Conservation (phyloP, 2,113 vertebrate species). For the Bufo gargarizans region DNA sequence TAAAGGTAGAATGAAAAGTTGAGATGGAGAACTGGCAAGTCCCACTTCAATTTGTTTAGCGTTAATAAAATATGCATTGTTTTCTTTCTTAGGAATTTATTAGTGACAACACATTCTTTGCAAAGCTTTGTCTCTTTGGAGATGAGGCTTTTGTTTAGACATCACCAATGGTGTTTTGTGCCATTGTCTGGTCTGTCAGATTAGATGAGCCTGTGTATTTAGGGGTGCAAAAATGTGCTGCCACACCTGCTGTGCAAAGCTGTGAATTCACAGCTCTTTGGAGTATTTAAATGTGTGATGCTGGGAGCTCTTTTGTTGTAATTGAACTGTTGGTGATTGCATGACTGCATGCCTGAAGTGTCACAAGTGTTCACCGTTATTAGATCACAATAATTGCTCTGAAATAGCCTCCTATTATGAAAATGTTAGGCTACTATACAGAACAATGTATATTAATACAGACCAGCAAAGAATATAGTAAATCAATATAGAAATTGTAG, state of each 20-base stretch:
- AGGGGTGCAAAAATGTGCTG: constrained; percentile 85
- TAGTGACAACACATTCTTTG: constrained; percentile 65
- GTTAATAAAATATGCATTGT: constrained; percentile 75
- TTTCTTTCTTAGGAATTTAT: constrained; percentile 79
- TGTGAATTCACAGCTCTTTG: constrained; percentile 80
- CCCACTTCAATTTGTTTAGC: constrained; percentile 67
- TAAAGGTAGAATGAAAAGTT: constrained; percentile 71
- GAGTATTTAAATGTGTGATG: constrained; percentile 79
- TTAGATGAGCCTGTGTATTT: constrained; percentile 88
- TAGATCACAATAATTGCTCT: constrained; percentile 79
- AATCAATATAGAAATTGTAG: neutral
- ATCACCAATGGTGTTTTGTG: constrained; percentile 74
- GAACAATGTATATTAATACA: neutral
- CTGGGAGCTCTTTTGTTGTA: constrained; percentile 82
- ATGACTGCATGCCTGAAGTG: constrained; percentile 85
- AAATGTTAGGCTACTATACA: constrained; percentile 14
- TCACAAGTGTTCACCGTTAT: constrained; percentile 89
- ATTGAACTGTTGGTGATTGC: constrained; percentile 83
- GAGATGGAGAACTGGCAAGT: constrained; percentile 57
- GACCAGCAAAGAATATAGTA: neutral
- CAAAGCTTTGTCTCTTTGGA: constrained; percentile 71
- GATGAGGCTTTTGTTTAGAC: constrained; percentile 80
- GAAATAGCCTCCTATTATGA: constrained; percentile 64
- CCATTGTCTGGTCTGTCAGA: constrained; percentile 89
- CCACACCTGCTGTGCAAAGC: constrained; percentile 92